Base-by-base conservation (phyloP, 2,113 vertebrate species). In the Rhinichthys klamathensis region DNA sequence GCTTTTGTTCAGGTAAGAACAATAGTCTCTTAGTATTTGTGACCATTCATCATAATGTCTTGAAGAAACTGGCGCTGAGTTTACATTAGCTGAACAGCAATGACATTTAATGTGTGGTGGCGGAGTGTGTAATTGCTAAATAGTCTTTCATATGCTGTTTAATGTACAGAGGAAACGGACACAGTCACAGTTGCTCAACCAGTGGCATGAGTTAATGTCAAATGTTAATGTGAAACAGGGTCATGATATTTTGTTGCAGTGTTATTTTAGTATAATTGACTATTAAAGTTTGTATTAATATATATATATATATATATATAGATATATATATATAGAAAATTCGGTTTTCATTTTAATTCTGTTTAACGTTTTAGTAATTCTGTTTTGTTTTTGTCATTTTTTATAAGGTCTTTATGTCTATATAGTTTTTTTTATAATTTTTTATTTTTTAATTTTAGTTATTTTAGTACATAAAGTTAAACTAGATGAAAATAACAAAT, bases 1-100 rank as follows among this genome's bases (percentile, higher is more conserved):
- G 44, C 78, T 84, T 82, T 78, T 27, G 13, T 76, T 79, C 89
- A 90, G 92, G 93, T 94, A 84, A 93, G 91, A 60, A 38, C 18
- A 41, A 72, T 6, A 41, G 69, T 0, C 35, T 41, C 32, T 70
- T 11, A 35, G 11, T 30, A 2, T 75, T 30, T 30, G 25, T 51
- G 38, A 38, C 67, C 11, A 70, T 70, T 23, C 18, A 23, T 70
- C 35, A 70, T 41, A 41, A 70, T 16, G 8, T 12, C 32, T 70
- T 38, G 3, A 10, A 23, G 18, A 70, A 70, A 21, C 67, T 70
- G 32, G 32, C 1, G 9, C 32, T 38, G 67, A 70, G 35, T 23
- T 69, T 38, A 16, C 30, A 67, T 67, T 67, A 30, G 7, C 18
- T 35, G 65, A 69, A 21, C 18, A 32, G 63, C 6, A 69, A 2